Evolutionary conservation across 2,113 vertebrate species (phyloP).

Genomic region (Plecotus auritus): DNA sequence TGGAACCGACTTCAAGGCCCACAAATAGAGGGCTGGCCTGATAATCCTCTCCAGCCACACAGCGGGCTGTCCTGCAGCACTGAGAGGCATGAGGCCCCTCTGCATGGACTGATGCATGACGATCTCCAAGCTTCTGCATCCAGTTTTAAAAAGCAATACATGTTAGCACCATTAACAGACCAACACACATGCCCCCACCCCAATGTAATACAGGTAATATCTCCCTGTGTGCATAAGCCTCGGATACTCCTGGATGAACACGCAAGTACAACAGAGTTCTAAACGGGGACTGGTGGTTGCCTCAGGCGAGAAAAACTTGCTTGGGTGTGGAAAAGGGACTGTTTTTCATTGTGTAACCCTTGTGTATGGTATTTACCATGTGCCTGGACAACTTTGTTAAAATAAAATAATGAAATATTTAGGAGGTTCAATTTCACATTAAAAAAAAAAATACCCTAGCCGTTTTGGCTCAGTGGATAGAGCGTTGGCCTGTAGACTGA

Average conservation of each 20-base stretch:
- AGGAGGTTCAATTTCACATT: not conserved
- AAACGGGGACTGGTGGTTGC: rapidly evolving
- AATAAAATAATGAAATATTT: not conserved
- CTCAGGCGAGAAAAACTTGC: not conserved
- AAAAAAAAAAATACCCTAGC: not conserved
- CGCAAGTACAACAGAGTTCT: not conserved
- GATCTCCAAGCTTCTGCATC: not conserved
- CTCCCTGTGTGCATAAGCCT: not conserved
- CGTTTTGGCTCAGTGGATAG: too few relatives aligned
- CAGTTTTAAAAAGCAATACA: not conserved
- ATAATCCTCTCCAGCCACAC: rapidly evolving
- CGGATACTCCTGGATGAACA: not conserved
- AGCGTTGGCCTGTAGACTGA: too few relatives aligned
- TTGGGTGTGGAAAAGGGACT: not conserved
- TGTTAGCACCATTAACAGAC: too few relatives aligned
- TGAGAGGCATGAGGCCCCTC: not conserved
- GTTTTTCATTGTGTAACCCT: not conserved
- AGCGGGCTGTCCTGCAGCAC: not conserved
- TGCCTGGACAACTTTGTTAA: not conserved
- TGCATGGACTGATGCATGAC: rapidly evolving
- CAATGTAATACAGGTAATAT: not conserved
- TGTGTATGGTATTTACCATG: not conserved
- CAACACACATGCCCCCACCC: not conserved
- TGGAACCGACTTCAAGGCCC: rapidly evolving
- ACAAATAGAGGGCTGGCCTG: not conserved